Base-by-base conservation (phyloP, 2,113 vertebrate genomes). In the Notiomystis cincta region DNA sequence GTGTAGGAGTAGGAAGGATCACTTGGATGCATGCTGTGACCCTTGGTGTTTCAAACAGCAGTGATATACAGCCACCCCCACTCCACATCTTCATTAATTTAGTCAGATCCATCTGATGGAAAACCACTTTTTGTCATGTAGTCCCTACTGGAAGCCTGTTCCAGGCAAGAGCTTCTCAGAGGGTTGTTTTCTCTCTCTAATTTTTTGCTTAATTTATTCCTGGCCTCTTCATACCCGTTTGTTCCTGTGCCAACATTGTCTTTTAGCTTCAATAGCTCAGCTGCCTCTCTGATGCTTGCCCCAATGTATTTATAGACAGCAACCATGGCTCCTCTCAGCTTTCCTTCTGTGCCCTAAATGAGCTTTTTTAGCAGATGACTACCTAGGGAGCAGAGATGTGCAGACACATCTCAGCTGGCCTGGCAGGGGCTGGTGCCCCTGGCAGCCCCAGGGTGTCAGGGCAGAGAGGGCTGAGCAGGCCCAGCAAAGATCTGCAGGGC, bases 191-290 rank as follows among this genome's bases (percentile, higher is more conserved):
- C 65, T 87, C 57, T 79, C 86, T 76, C 87, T 94, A 76, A 93
- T 95, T 95, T 87, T 89, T 94, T 2, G n/a, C 70, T 16, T 96
- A 93, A 95, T 95, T 95, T 93, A 82, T 95, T 89, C 93, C 91
- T 95, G 84, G 91, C 91, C 77, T 72, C 91, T 91, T 72, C 65
- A 33, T 87, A 58, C 61, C 61, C 14, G 0, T 93, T 95, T 97
- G 94, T 95, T 97, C 87, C 57, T 42, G 44, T 69, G 94, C 94
- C 96, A 96, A 82, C 94, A 96, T 97, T 97, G 94, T 97, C 83
- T 96, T 91, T 64, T 50, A 95, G 93, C 89, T 97, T 96, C 96
- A 97, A 93, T 93, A 97, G 91, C 73, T 95, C 84, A 67, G 38
- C 70, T 93, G 94, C 73, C 44, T 97, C 89, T 88, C 87, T 95